phyloP scores from a whole-genome alignment of 2,113 vertebrate species.

The Hylia prasina region DNA sequence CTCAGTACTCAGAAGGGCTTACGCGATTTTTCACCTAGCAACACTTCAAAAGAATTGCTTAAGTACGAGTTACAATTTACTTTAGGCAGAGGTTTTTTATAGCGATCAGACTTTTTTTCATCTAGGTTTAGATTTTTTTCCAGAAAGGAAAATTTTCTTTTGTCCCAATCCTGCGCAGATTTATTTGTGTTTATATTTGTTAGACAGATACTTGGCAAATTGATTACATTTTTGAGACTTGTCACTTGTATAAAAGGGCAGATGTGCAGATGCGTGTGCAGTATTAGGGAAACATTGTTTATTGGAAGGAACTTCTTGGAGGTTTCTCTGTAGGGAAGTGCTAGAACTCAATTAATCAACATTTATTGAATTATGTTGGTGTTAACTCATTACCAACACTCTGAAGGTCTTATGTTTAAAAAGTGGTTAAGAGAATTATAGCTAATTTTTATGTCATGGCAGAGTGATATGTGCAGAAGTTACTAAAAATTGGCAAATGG shows the following conservation, averaged over 20 bases:
- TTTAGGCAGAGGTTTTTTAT: background rate
- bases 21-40: rapidly evolving
- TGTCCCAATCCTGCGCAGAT: background rate
- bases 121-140: background rate
- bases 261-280: background rate
- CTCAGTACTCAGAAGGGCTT: rapidly evolving
- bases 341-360: background rate
- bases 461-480: background rate
- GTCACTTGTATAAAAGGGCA: background rate
- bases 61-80: background rate
- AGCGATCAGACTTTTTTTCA: background rate
- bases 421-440: background rate
- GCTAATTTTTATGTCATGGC: background rate
- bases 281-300: background rate
- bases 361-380: background rate
- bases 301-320: background rate
- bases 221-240: background rate
- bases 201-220: background rate
- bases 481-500: background rate
- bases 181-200: background rate
- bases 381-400: background rate
- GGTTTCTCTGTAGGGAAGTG: background rate
- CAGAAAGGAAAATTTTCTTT: background rate
- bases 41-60: background rate
- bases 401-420: background rate